Evolutionary conservation across 2,888 invertebrate species (phyloP).

Genomic region (Ochropacha duplaris): DNA sequence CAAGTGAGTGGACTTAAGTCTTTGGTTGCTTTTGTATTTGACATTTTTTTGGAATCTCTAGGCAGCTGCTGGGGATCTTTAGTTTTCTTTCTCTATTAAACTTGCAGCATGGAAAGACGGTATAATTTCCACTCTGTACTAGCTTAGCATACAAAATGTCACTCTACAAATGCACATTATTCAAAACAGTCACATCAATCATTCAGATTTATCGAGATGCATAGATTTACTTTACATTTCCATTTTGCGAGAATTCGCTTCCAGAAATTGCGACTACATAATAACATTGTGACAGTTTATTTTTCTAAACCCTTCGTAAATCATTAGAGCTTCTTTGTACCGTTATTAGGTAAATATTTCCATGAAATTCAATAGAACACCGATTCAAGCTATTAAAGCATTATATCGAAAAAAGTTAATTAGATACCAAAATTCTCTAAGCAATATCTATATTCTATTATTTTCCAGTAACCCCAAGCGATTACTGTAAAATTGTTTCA

Average conservation of each 20-base stretch:
- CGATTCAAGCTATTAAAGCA: too few relatives aligned
- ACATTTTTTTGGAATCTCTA: too few relatives aligned
- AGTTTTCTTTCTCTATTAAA: too few relatives aligned
- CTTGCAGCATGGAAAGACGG: too few relatives aligned
- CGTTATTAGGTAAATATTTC: too few relatives aligned
- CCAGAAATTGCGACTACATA: not conserved
- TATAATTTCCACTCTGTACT: not conserved
- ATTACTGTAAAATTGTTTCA: slow-evolving; percentile 51
- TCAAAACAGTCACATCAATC: not conserved
- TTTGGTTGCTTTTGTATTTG: too few relatives aligned
- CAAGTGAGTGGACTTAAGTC: too few relatives aligned
- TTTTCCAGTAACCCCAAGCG: slow-evolving; percentile 27
- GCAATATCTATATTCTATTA: slow-evolving; percentile 21
- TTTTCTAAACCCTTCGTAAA: too few relatives aligned
- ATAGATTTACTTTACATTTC: not conserved
- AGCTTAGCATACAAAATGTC: not conserved
- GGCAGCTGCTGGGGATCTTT: too few relatives aligned
- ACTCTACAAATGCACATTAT: not conserved
- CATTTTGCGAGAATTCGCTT: not conserved
- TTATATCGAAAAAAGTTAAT: not conserved
- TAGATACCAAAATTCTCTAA: slow-evolving; percentile 5
- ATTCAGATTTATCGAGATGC: not conserved
- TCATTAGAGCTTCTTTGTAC: too few relatives aligned
- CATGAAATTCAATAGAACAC: not conserved
- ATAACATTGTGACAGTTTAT: not conserved